A percentile compares a stretch with the other conserved stretches of the same genome.
Evolutionary conservation across 2,888 invertebrate species (phyloP).

Genomic region (Chloromyia formosa): DNA sequence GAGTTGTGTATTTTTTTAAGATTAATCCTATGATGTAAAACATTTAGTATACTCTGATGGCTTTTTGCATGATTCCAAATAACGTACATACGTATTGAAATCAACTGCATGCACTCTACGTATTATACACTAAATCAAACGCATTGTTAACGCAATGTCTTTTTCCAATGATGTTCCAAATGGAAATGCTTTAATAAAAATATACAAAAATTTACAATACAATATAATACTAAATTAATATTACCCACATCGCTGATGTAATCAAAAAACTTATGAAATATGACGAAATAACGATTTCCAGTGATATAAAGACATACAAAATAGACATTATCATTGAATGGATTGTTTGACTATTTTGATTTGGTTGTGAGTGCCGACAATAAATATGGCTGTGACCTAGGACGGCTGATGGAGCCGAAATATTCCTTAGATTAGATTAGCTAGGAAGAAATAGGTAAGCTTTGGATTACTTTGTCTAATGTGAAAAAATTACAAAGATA

Average conservation of each 20-base stretch:
- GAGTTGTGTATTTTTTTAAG: neutral
- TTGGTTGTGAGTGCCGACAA: no score
- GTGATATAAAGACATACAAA: conserved; percentile 14
- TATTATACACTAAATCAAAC: conserved; percentile 10
- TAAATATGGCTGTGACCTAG: no score
- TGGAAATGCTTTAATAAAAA: conserved; percentile 32
- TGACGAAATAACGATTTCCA: conserved; percentile 1
- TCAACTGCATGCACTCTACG: neutral
- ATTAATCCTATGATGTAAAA: conserved; percentile 4
- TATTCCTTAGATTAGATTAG: no score
- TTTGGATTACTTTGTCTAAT: no score
- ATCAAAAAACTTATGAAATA: conserved; percentile 15
- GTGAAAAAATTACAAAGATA: no score
- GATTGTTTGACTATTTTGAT: no score
- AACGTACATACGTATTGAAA: neutral
- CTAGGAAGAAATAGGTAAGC: no score
- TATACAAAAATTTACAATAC: neutral
- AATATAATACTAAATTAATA: neutral
- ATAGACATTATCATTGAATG: no score
- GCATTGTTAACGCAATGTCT: neutral
- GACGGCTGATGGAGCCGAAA: no score
- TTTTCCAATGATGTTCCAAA: conserved; percentile 16
- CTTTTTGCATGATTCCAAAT: conserved; percentile 31
- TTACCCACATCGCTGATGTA: conserved; percentile 29
- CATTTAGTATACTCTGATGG: neutral